Conservation (phyloP, 2,888 invertebrate genomes). For the Synanthedon myopaeformis region DNA sequence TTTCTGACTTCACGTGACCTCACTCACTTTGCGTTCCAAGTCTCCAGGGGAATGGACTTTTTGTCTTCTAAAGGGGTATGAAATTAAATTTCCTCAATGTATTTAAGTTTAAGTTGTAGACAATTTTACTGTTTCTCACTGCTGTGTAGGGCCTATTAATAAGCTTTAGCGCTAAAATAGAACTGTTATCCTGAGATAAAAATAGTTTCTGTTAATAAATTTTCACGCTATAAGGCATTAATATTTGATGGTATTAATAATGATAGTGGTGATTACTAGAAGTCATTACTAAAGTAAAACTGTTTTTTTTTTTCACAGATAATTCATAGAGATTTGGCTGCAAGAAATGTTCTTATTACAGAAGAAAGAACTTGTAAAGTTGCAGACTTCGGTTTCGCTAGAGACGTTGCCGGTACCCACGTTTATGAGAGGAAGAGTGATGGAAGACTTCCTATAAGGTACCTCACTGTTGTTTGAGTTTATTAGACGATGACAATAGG, state of each 20-base stretch:
- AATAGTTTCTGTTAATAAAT: too few relatives aligned
- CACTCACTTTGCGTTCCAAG: constrained; percentile 91
- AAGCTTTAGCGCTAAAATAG: too few relatives aligned
- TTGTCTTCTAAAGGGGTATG: constrained; percentile 85
- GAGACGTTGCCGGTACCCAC: constrained; percentile 89
- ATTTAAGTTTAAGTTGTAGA: neutral
- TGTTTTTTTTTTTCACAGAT: constrained; percentile 65
- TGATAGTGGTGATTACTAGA: too few relatives aligned
- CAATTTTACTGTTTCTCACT: too few relatives aligned
- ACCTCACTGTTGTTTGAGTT: neutral
- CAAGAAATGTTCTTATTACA: constrained; percentile 87
- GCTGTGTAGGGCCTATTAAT: too few relatives aligned
- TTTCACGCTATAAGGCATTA: too few relatives aligned
- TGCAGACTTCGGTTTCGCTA: constrained; percentile 93
- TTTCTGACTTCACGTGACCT: constrained; percentile 87
- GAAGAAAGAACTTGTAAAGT: constrained; percentile 92
- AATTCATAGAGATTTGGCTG: constrained; percentile 91
- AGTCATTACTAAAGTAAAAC: too few relatives aligned
- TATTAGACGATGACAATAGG: neutral
- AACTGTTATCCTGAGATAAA: too few relatives aligned
- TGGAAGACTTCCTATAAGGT: constrained; percentile 80
- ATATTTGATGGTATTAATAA: too few relatives aligned
- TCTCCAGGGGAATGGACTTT: constrained; percentile 90
- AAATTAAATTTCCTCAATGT: constrained; percentile 7
- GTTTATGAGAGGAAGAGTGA: constrained; percentile 91